Conservation (phyloP, 1,140 invertebrate species). For the Caenorhabditis elegans region DNA sequence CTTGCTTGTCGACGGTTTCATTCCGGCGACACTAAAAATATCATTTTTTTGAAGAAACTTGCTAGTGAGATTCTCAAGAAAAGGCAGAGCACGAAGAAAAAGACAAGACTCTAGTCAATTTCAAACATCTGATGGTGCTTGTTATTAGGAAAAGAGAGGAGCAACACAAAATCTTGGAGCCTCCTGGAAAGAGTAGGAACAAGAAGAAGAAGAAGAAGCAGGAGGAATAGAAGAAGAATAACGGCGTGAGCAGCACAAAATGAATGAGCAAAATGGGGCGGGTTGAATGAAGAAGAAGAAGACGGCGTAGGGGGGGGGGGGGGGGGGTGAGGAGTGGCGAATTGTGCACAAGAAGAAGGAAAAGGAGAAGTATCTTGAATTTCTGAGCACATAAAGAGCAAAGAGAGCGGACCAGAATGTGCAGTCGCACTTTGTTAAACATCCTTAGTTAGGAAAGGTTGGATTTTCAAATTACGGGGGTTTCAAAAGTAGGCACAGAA, state of each 20-base stretch:
- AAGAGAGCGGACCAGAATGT: background rate
- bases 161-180: slow-evolving; percentile 26
- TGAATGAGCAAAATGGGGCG: slow-evolving; percentile 25
- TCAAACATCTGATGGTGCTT: slow-evolving; percentile 33
- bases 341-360: slow-evolving; percentile 5
- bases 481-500: too few relatives aligned
- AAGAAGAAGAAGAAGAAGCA: slow-evolving; percentile 23
- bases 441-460: too few relatives aligned
- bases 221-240: slow-evolving; percentile 22
- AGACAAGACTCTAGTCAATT: slow-evolving; percentile 29
- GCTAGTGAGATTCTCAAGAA: too few relatives aligned
- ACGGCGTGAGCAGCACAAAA: slow-evolving; percentile 19
- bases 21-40: background rate
- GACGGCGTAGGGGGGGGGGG: background rate
- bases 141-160: slow-evolving; percentile 4
- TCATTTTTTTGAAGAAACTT: too few relatives aligned
- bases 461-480: too few relatives aligned
- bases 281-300: slow-evolving; percentile 14
- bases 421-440: too few relatives aligned
- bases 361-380: slow-evolving; percentile 21
- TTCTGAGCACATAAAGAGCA: slow-evolving; percentile 19
- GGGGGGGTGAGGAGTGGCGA: slow-evolving; percentile 7
- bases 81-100: too few relatives aligned
- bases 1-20: slow-evolving; percentile 20
- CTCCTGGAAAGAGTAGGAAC: background rate